Base-by-base conservation (phyloP, 2,113 vertebrate species). In the Salvelinus sp. region DNA sequence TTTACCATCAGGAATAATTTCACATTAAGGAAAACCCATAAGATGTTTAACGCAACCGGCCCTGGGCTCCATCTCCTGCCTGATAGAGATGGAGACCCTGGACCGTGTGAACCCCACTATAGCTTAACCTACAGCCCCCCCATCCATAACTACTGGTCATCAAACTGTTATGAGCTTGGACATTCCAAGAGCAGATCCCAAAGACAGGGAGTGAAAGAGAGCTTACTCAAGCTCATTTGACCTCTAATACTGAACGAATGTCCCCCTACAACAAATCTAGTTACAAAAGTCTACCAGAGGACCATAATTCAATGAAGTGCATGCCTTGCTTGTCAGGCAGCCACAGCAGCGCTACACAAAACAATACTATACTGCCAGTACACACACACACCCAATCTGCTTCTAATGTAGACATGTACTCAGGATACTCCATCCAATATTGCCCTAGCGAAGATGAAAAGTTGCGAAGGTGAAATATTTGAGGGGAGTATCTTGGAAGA, bases 401-500 rank as follows among this genome's bases (percentile, higher is more conserved):
- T n/a, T 60, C 57, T 60, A 22, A 60, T 60, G 57, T 54, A 54
- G 1, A 1, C 57, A 60, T 60, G 57, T 60, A 5, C 16, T 20
- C 20, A 60, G 20, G 3, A 60, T 60, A 50, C 57, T 60, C 20
- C 57, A 18, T 60, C 57, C 20, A 13, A 60, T 60, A 60, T 66
- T 28, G 23, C 64, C 25, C 27, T 18, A 20, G 57, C 20, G 14
- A 28, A 28, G 28, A 28, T 28, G 28, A 28, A 18, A 12, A 58
- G 25, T 28, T 65, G 63, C 25, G 23, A 66, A 66, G 64, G 64
- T 66, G 23, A 28, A 28, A 28, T 28, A 66, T 28, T 65, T 30
- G 27, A 67, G 65, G 14, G 65, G 64, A 66, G 27, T 66, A 66
- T 66, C 27, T 66, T 22, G 25, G 64, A 66, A 66, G 64, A 64